Conservation (phyloP, 2,888 invertebrate genomes). For the Alviniconcha strummeri region DNA sequence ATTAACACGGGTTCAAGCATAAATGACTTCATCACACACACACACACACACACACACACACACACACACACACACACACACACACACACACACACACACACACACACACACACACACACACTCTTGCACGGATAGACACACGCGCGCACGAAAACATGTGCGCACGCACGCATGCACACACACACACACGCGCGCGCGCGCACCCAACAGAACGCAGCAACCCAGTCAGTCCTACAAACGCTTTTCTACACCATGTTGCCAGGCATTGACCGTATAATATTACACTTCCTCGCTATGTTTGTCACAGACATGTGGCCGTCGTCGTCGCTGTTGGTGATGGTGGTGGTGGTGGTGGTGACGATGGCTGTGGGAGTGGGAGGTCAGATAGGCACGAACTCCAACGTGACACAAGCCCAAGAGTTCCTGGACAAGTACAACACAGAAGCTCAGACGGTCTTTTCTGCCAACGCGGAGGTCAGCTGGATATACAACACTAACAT, state of each 20-base stretch:
- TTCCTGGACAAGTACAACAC: slow-evolving; percentile 29
- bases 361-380: neutral
- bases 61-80: too few species aligned
- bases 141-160: too few species aligned
- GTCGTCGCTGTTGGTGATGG: neutral
- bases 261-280: neutral
- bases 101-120: too few species aligned
- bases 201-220: neutral
- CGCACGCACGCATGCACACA: neutral
- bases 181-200: neutral
- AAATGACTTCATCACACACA: too few species aligned
- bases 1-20: too few species aligned
- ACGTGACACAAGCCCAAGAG: slow-evolving; percentile 10
- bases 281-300: neutral
- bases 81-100: too few species aligned
- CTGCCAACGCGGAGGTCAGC: neutral
- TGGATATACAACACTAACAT: slow-evolving; percentile 41
- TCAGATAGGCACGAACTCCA: slow-evolving; percentile 13
- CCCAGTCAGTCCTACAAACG: neutral
- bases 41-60: too few species aligned
- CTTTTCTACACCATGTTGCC: neutral
- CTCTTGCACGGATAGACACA: too few species aligned
- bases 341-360: neutral
- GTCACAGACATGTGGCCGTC: neutral
- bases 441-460: slow-evolving; percentile 1